These are phyloP conservation scores for Oreocharis arfaki DNA, from an alignment of 2,113 vertebrate species.

Conservation along the genomic window DNA sequence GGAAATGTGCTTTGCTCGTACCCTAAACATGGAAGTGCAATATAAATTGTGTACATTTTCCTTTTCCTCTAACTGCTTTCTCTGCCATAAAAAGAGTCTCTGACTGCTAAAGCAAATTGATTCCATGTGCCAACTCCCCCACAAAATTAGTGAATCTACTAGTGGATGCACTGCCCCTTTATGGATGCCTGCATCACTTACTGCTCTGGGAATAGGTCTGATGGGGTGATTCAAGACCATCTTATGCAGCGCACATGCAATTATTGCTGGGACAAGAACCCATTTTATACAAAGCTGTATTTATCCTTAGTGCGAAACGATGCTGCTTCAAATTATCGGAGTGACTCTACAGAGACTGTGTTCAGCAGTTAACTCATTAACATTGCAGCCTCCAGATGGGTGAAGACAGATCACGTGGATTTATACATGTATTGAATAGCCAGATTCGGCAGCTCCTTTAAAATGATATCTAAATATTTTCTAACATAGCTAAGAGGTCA, in stretches of 20 bases:
- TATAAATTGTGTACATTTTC: neutral
- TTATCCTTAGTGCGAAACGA: slow-evolving; percentile 29
- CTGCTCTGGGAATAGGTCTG: slow-evolving; percentile 27
- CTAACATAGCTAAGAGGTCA: neutral
- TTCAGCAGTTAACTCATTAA: slow-evolving; percentile 52
- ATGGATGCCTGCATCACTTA: neutral
- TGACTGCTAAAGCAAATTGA: slow-evolving; percentile 16
- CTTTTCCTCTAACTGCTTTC: neutral
- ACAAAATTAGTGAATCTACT: neutral
- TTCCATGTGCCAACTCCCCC: neutral
- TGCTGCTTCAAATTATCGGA: neutral
- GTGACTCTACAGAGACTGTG: slow-evolving; percentile 35
- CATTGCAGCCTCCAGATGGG: slow-evolving; percentile 37
- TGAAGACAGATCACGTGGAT: neutral
- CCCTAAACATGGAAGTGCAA: neutral
- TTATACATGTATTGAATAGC: slow-evolving; percentile 1
- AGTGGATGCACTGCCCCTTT: neutral
- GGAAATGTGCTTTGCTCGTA: neutral
- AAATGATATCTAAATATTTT: slow-evolving; percentile 40
- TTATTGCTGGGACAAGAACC: slow-evolving; percentile 33
- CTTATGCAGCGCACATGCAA: neutral
- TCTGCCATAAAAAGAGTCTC: slow-evolving; percentile 25
- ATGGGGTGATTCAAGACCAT: slow-evolving; percentile 25
- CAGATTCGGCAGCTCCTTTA: neutral
- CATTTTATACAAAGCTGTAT: slow-evolving; percentile 45